These are phyloP conservation scores for Drosophila borealis DNA, from an alignment of 2,888 invertebrate species.

Conservation along the genomic window DNA sequence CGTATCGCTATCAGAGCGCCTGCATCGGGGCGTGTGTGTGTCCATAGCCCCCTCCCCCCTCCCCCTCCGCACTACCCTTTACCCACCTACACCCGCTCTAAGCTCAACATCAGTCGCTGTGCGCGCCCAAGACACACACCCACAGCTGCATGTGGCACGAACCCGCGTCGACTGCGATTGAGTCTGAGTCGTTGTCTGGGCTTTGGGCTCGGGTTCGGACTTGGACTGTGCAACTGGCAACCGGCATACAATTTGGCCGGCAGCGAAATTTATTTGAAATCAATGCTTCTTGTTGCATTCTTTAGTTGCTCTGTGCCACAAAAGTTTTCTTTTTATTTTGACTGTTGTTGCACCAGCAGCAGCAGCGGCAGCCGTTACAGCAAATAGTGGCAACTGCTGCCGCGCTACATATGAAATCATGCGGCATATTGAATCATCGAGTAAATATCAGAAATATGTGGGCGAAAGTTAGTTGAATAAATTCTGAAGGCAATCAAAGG, in stretches of 20 bases:
- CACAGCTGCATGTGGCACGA: conserved; percentile 77
- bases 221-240: conserved; percentile 48
- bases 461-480: neutral
- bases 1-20: conserved; percentile 77
- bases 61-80: neutral
- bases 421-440: conserved; percentile 38
- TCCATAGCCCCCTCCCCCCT: neutral
- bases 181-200: conserved; percentile 17
- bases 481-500: too few relatives aligned
- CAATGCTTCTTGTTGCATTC: conserved; percentile 82
- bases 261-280: conserved; percentile 82
- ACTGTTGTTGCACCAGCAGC: conserved; percentile 65
- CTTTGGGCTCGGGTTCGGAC: conserved; percentile 3
- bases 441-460: too few relatives aligned
- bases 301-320: conserved; percentile 68
- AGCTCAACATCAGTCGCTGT: conserved; percentile 22
- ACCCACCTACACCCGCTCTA: too few relatives aligned
- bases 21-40: conserved; percentile 76
- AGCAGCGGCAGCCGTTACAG: conserved; percentile 22
- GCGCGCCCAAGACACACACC: conserved; percentile 71
- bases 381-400: conserved; percentile 51
- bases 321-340: conserved; percentile 45
- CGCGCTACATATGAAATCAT: conserved; percentile 41
- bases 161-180: conserved; percentile 36
- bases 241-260: conserved; percentile 81